Evolutionary conservation across 2,113 vertebrate species (phyloP), one percentile per base, ranked within the genome.

Genomic region (Coptodon bakossiorum): DNA sequence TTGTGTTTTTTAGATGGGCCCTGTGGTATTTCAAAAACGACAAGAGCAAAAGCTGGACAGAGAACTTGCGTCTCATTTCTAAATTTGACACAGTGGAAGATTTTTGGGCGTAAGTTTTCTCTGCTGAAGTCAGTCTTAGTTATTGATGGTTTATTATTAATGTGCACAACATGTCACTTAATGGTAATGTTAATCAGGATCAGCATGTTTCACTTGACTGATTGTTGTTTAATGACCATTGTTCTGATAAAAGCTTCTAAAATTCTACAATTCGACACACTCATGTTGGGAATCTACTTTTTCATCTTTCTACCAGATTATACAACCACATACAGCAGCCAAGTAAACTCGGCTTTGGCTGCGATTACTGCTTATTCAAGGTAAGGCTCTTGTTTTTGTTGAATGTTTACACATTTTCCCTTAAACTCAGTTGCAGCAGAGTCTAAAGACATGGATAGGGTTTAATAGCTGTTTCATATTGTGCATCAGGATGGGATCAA

Each of bases 21-120:
- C 92, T 97, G 73, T 97, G 97, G 97, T 97, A 97, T 95, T 97
- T 97, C 95, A 97, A 97, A 96, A 97, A 97, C 19, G 97, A 97
- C 93, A 97, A 97, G 91, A 97, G 91, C 94, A 97, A 97, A 97
- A 96, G 94, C 91, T 97, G 97, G 97, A 96, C 96, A 38, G 97
- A 97, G 91, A 97, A 97, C 86, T 59, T 97, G 89, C 96, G 97
- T 92, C 96, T 97, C 86, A 97, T 97, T 91, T 96, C 96, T 89
- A 97, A 97, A 86, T 97, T 97, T 95, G 97, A 97, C 92, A 97
- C 97, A 78, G 97, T 97, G 91, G 97, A 97, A 91, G 97, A 97
- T 91, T 97, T 97, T 89, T 97, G 97, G 97, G 97, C 97, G 97
- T 97, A 96, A 96, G 97, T 96, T 27, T 86, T 45, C 40, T 56